Conservation (phyloP, 23 tunicate genomes). For the Aplidium turbinatum region DNA sequence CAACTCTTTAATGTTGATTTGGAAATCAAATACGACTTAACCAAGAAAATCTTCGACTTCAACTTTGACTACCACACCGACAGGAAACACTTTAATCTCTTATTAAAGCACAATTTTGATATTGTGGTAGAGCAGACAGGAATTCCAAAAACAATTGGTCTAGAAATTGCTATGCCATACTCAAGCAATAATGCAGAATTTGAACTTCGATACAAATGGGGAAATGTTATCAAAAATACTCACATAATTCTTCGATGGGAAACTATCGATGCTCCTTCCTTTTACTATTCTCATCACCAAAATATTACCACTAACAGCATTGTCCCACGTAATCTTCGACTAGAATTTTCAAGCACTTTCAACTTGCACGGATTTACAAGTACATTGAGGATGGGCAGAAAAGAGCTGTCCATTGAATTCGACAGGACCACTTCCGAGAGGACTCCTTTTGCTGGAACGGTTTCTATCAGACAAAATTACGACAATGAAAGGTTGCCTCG, state of each 20-base stretch:
- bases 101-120: constrained; percentile 52
- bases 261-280: background rate
- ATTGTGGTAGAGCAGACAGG: constrained; percentile 19
- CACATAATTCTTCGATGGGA: constrained; percentile 28
- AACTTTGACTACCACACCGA: constrained; percentile 40
- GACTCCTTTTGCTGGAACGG: no score
- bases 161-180: constrained; percentile 13
- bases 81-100: constrained; percentile 40
- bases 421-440: no score
- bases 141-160: constrained; percentile 49
- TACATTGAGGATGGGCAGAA: no score
- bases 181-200: constrained; percentile 2
- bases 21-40: constrained; percentile 46
- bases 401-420: no score
- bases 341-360: no score
- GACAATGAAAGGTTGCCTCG: no score
- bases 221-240: constrained; percentile 7
- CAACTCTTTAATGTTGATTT: constrained; percentile 28
- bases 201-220: constrained; percentile 23
- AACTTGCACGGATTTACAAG: constrained; percentile 20
- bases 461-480: no score
- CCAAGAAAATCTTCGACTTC: constrained; percentile 46
- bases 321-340: constrained; percentile 19
- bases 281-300: constrained; percentile 30
- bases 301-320: constrained; percentile 31